Base-by-base conservation (phyloP, 2,888 invertebrate genomes). In the Odontothrips loti region DNA sequence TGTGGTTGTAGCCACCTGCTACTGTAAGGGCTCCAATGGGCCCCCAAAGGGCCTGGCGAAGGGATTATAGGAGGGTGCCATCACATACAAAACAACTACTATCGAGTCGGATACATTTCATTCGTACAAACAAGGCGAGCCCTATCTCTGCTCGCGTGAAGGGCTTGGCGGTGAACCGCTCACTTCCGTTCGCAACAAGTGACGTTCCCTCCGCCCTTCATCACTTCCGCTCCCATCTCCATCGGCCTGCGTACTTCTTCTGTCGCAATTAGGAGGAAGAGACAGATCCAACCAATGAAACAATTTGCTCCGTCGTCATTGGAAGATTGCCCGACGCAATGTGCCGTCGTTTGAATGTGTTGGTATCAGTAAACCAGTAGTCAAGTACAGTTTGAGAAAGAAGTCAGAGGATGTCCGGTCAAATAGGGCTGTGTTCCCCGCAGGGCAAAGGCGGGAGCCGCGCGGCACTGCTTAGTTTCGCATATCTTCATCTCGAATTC, bases 221-320 rank as follows among this genome's bases (percentile, higher is more conserved):
- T 81, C 58, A 6, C 80, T 83, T 79, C 51, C 80, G 81, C 47
- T 63, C 82, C 81, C 80, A 80, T 75, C 83, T 80, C 80, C 82
- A 82, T 83, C 82, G 81, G 81, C 82, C 82, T 82, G 83, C 81
- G 82, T 82, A 43, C 82, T 83, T 82, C 63, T 58, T 80, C 23
- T 80, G 2, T 43, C 34, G 34, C 34, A 43, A 43, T 43, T 43
- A 43, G 34, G 34, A 43, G 34, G 34, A 43, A 43, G 34, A 43
- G 34, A 43, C 34, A 43, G 34, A 43, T 43, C 34, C 34, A 43
- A 43, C 34, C 34, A 43, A 43, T 43, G 34, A 43, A 43, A 43
- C 34, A 43, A 43, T 43, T 43, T 43, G 34, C 34, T 43, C 6
- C 34, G 34, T 43, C 34, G 34, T 6, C 34, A 6, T 43, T 43